Percentiles rank a stretch among this genome's conserved stretches.
These are phyloP conservation scores for Coracias cyanogaster DNA, from an alignment of 2,797 vertebrate genomes.

Conservation along the genomic window DNA sequence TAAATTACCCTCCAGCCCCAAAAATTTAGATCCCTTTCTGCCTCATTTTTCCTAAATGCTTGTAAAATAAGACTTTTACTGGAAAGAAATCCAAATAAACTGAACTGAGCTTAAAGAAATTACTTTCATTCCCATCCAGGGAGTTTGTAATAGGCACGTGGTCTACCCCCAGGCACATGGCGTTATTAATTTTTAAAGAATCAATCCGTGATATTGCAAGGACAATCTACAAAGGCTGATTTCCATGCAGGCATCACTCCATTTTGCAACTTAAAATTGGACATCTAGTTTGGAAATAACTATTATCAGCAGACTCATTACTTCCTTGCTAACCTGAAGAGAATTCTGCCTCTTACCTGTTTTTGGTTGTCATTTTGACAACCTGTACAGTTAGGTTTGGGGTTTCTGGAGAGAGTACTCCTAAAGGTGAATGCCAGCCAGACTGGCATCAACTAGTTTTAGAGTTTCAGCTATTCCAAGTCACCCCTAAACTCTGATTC, in stretches of 20 bases:
- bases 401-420: background rate
- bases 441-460: background rate
- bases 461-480: background rate
- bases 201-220: rapidly evolving
- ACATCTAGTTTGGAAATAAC: background rate
- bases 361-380: background rate
- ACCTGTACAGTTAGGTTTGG: background rate
- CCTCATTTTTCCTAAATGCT: background rate
- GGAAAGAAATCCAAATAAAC: background rate
- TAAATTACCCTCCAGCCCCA: background rate
- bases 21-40: background rate
- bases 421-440: background rate
- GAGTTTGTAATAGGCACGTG: rapidly evolving
- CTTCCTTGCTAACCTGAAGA: background rate
- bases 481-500: background rate
- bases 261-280: background rate
- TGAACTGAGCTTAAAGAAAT: background rate
- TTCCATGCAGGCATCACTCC: background rate
- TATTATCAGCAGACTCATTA: background rate
- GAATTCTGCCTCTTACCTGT: background rate
- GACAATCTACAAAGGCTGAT: background rate
- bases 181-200: background rate
- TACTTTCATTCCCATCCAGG: background rate
- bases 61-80: background rate
- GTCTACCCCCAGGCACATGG: background rate